phyloP scores from a whole-genome alignment of 2,797 vertebrate genomes.

The Iguana delicatissima region DNA sequence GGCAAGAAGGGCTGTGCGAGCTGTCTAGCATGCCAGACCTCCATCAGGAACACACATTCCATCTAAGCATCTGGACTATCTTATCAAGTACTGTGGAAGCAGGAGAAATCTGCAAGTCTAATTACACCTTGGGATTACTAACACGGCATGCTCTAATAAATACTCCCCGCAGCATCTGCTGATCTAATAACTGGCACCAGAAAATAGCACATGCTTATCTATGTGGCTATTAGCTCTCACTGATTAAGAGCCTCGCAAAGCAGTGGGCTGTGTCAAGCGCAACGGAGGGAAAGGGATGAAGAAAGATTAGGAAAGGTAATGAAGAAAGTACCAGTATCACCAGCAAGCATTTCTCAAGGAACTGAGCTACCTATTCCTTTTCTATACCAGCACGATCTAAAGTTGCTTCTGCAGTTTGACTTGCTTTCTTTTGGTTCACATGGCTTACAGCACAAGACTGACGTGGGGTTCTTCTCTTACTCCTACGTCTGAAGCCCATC shows the following conservation, averaged over 20 bases:
- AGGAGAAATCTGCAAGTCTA: conserved; percentile 73
- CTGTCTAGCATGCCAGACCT: conserved; percentile 40
- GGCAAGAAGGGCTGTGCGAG: conserved; percentile 52
- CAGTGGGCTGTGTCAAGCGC: conserved; percentile 45
- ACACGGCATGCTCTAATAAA: conserved; percentile 69
- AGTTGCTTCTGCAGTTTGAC: background rate
- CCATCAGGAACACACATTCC: conserved; percentile 3
- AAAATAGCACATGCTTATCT: conserved; percentile 61
- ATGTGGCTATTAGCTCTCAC: conserved; percentile 52
- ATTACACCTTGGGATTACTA: conserved; percentile 67
- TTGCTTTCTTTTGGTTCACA: background rate
- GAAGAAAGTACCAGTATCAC: background rate
- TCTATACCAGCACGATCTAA: background rate
- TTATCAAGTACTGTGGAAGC: conserved; percentile 58
- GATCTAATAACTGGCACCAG: conserved; percentile 64
- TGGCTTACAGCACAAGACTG: background rate
- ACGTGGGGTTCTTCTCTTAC: background rate
- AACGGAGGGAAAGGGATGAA: conserved; percentile 10
- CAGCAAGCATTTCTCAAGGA: background rate
- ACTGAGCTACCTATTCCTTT: background rate
- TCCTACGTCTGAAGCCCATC: background rate
- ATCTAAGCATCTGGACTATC: conserved; percentile 67
- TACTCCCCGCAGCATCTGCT: conserved; percentile 64
- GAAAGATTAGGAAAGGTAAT: background rate
- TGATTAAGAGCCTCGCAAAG: conserved; percentile 48